Base-by-base conservation (phyloP, 2,113 vertebrate genomes). In the Drymodes brunneopygia region DNA sequence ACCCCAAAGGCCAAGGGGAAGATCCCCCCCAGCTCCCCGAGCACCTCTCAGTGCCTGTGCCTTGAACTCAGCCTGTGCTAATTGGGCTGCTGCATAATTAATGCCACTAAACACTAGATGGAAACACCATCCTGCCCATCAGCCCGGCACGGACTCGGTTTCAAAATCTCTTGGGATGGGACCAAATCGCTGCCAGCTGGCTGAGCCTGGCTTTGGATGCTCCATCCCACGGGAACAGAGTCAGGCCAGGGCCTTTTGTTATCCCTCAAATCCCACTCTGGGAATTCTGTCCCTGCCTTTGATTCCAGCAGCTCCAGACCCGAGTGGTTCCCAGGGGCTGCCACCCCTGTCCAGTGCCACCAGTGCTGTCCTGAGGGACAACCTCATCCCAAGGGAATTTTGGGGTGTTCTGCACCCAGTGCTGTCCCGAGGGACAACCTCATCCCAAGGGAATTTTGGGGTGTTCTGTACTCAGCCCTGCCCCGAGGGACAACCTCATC, bases 11-110 rank as follows among this genome's bases (percentile, higher is more conserved):
- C 8, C 12, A 10, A 57, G 60, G 35, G 74, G 36, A 78, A 36
- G 81, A 84, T 14, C 21, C 57, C 45, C 54, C 53, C 65, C 1
- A 0, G 78, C 58, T 18, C 31, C 44, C 0, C 0, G 38, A 54
- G 79, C 78, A 16, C 19, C 72, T 47, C 75, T 42, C 70, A 4
- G 28, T 0, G 1, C 71, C 62, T 3, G 17, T 40, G 4, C 79
- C 42, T 6, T 11, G 69, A 51, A 60, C 78, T 12, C 61, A 5
- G 36, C 19, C 2, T 10, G 27, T 8, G 12, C 57, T 67, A 47
- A 93, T 85, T 90, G 85, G 23, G 88, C 84, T 79, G 24, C 2
- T 94, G 66, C 74, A 85, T 79, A 89, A 94, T 94, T 84, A 90
- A 94, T 33, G 3, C 11, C n/a, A 53, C 74, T 95, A 91, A 95